These are phyloP conservation scores for Oryzias melastigma DNA, from an alignment of 2,113 vertebrate genomes.

Conservation along the genomic window DNA sequence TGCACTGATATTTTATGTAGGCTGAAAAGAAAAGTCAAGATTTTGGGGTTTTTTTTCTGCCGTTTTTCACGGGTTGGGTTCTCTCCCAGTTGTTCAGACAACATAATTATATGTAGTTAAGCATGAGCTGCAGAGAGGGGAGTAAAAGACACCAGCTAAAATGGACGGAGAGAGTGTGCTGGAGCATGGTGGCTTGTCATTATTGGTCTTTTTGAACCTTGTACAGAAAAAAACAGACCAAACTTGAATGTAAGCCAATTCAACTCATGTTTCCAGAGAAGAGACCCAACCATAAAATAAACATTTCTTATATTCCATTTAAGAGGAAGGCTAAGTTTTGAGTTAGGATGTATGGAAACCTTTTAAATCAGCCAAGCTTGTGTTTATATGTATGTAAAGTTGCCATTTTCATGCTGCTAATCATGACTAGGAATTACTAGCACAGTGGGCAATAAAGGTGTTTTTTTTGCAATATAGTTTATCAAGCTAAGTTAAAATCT, in stretches of 20 bases:
- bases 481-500: too few relatives aligned
- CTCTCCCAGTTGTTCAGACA: constrained; percentile 71
- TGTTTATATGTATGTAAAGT: constrained; percentile 7
- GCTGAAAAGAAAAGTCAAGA: constrained; percentile 34
- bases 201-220: constrained; percentile 79
- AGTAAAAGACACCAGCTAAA: constrained; percentile 42
- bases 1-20: constrained; percentile 27
- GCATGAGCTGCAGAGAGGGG: constrained; percentile 35
- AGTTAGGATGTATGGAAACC: constrained; percentile 41
- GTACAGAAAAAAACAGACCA: constrained; percentile 67
- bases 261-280: constrained; percentile 41
- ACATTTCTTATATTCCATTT: too few relatives aligned
- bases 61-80: constrained; percentile 47
- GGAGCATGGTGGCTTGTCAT: constrained; percentile 73
- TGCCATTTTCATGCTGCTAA: constrained; percentile 3
- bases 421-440: background rate
- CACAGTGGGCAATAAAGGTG: too few relatives aligned
- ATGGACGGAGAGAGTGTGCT: constrained; percentile 50
- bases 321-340: constrained; percentile 35
- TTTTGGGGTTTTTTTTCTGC: constrained; percentile 28
- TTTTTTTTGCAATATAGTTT: too few relatives aligned
- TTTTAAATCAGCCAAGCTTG: constrained; percentile 7
- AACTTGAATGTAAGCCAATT: constrained; percentile 50
- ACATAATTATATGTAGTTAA: constrained; percentile 79
- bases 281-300: constrained; percentile 4